Conservation (phyloP, 2,113 vertebrate genomes). For the Salvelinus sp. region DNA sequence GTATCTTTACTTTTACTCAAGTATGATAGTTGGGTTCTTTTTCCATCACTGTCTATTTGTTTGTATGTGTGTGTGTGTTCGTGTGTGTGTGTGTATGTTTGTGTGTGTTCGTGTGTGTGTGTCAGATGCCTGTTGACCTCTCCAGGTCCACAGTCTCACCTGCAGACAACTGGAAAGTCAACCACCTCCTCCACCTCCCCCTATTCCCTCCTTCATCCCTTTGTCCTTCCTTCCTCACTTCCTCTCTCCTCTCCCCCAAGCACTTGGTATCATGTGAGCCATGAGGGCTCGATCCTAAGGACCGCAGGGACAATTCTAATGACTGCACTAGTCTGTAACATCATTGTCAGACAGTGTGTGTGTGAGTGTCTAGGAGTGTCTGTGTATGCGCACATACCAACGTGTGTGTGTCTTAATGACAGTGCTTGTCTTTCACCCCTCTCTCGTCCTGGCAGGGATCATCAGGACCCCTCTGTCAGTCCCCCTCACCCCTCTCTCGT, state of each 20-base stretch:
- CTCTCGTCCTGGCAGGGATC: too few relatives aligned
- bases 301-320: constrained; percentile 79
- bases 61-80: too few relatives aligned
- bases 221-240: background rate
- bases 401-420: constrained; percentile 63
- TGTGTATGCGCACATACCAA: constrained; percentile 20
- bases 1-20: too few relatives aligned
- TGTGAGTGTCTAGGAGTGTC: background rate
- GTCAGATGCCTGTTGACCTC: too few relatives aligned
- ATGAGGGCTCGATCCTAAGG: constrained; percentile 29
- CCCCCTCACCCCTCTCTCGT: too few relatives aligned
- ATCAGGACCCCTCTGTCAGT: too few relatives aligned
- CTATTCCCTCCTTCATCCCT: background rate
- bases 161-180: constrained; percentile 78
- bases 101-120: background rate
- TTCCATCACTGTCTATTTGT: background rate
- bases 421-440: constrained; percentile 65
- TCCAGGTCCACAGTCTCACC: constrained; percentile 55
- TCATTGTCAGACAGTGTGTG: constrained; percentile 75
- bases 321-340: constrained; percentile 97
- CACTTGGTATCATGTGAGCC: constrained; percentile 87
- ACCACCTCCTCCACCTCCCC: constrained; percentile 47
- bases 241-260: constrained; percentile 37
- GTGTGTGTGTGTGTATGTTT: too few relatives aligned
- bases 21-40: too few relatives aligned